A percentile compares a stretch with the other conserved stretches of the same genome.
Conservation (phyloP, 2,113 vertebrate species). For the Tympanuchus pallidicinctus region DNA sequence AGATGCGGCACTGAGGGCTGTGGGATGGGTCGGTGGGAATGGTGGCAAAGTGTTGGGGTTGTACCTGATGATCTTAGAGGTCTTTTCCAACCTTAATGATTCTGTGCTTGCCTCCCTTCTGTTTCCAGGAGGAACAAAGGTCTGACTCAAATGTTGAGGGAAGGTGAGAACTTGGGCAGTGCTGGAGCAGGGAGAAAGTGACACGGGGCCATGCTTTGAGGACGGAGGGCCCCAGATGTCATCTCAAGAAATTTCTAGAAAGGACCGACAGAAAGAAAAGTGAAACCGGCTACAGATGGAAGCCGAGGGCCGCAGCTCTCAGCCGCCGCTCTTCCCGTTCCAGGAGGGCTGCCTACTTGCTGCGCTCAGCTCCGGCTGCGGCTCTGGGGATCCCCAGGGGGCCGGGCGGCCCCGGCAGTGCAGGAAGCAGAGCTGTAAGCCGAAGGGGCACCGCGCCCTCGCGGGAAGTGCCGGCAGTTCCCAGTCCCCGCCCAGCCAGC, state of each 20-base stretch:
- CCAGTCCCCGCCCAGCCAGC: background rate
- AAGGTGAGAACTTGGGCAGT: background rate
- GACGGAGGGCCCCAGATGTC: background rate
- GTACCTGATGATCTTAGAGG: no score
- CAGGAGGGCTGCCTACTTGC: background rate
- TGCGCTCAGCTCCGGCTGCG: background rate
- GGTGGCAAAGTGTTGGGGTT: no score
- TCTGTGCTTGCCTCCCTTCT: background rate
- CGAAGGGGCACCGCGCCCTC: no score
- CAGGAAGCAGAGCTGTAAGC: accelerated
- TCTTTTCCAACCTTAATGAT: no score
- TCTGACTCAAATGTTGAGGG: background rate
- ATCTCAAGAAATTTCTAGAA: background rate
- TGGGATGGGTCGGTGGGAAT: no score
- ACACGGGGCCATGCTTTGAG: background rate
- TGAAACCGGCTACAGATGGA: accelerated
- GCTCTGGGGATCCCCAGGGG: accelerated
- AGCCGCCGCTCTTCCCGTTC: background rate
- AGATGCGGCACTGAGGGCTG: no score
- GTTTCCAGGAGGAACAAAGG: background rate
- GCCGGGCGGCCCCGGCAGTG: no score
- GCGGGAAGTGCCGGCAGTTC: background rate
- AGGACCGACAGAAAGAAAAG: background rate
- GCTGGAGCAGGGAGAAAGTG: background rate
- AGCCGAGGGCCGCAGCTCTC: background rate